These are phyloP conservation scores for Urophycis tenuis DNA, from an alignment of 2,797 vertebrate genomes.

Conservation along the genomic window DNA sequence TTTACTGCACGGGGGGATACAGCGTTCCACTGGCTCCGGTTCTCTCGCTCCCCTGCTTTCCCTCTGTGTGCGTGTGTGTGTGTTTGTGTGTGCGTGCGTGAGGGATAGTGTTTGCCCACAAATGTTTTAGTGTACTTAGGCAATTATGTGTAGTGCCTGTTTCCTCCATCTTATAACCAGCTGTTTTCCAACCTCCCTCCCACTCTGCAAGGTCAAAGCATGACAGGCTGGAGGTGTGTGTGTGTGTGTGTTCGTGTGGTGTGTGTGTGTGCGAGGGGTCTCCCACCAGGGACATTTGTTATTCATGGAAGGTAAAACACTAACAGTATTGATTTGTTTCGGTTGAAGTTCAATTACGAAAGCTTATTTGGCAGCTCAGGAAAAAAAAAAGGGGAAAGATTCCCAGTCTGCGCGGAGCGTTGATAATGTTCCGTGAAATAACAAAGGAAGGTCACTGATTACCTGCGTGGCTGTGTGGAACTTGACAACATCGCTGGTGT, in stretches of 20 bases:
- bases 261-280: not conserved
- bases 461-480: constrained; percentile 20
- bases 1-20: not conserved
- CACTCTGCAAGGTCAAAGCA: constrained; percentile 17
- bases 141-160: constrained; percentile 3
- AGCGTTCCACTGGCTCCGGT: not conserved
- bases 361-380: constrained; percentile 23
- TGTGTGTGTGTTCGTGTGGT: not conserved
- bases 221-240: not conserved
- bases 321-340: constrained; percentile 33
- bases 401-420: constrained; percentile 20
- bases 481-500: constrained; percentile 8
- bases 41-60: not conserved
- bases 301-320: constrained; percentile 9
- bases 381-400: constrained; percentile 13
- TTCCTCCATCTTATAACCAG: constrained; percentile 8
- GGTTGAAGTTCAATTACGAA: constrained; percentile 41
- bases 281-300: constrained; percentile 16
- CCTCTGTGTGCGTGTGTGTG: not conserved
- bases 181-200: constrained; percentile 5
- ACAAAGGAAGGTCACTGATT: constrained; percentile 30
- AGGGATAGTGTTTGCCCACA: not conserved
- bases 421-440: constrained; percentile 28
- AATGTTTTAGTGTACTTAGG: not conserved
- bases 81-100: not conserved